A percentile compares a stretch with the other conserved stretches of the same genome.
phyloP scores from a whole-genome alignment of 2,888 invertebrate species.

The Congeria kusceri region DNA sequence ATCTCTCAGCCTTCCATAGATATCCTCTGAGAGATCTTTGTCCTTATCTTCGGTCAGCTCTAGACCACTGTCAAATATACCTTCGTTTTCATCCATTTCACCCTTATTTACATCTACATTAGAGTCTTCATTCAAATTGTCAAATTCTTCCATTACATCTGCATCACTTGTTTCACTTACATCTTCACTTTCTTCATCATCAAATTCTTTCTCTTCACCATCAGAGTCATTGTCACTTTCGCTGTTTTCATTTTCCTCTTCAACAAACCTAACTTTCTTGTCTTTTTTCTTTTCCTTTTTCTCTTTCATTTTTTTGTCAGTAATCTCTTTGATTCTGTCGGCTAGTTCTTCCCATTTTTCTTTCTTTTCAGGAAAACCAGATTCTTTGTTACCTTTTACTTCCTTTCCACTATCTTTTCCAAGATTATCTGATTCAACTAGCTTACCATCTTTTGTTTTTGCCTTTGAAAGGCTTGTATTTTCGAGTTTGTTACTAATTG shows the following conservation, averaged over 20 bases:
- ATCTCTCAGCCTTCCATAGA: constrained; percentile 95
- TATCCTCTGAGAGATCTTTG: constrained; percentile 89
- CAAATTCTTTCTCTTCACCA: constrained; percentile 75
- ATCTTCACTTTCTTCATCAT: constrained; percentile 58
- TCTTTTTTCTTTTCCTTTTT: constrained; percentile 21
- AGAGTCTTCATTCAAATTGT: constrained; percentile 52
- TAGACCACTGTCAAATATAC: constrained; percentile 5
- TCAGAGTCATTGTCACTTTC: constrained; percentile 82
- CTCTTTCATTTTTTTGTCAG: constrained; percentile 28
- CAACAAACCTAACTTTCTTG: constrained; percentile 34
- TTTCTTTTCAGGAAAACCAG: constrained; percentile 3
- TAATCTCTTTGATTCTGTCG: constrained; percentile 40
- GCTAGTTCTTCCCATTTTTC: constrained; percentile 55
- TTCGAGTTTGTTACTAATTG: neutral
- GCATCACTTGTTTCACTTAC: constrained; percentile 78
- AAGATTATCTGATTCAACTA: neutral
- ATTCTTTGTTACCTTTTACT: no score
- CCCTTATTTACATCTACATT: constrained; percentile 16
- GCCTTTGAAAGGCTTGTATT: neutral
- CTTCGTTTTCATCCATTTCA: constrained; percentile 25
- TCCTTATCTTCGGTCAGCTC: neutral
- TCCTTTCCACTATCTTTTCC: no score
- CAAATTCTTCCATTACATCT: constrained; percentile 59
- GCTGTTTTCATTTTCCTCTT: constrained; percentile 83
- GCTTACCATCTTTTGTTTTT: neutral